Percentiles rank a stretch among this genome's conserved stretches.
Conservation (phyloP, 2,888 invertebrate genomes). For the Trichacis sp. region DNA sequence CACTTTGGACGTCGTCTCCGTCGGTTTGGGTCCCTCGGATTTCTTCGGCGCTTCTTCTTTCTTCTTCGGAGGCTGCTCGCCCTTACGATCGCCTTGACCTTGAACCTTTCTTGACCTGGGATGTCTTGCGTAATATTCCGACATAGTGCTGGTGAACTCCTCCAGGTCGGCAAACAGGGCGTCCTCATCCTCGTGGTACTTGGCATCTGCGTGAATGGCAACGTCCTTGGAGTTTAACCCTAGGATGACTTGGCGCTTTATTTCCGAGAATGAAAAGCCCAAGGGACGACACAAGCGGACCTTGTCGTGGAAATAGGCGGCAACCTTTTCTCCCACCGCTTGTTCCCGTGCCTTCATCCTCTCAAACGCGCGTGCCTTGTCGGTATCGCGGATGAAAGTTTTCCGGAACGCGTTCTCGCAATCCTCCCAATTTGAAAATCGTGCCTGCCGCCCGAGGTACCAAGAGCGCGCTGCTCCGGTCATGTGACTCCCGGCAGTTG, state of each 20-base stretch:
- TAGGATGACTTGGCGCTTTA: constrained; percentile 4
- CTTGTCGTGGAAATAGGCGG: constrained; percentile 12
- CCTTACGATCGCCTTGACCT: no score
- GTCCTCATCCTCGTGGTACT: not conserved
- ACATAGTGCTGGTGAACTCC: no score
- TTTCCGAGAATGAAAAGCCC: not conserved
- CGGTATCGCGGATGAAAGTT: constrained; percentile 7
- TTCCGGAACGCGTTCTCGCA: not conserved
- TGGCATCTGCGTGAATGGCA: not conserved
- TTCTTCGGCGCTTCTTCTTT: not conserved
- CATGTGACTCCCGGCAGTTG: not conserved
- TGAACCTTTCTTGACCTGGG: no score
- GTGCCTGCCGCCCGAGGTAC: not conserved
- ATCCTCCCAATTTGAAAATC: not conserved
- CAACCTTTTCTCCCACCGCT: not conserved
- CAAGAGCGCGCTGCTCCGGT: constrained; percentile 1
- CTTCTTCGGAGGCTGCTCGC: no score
- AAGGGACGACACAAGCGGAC: constrained; percentile 9
- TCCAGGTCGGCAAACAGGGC: not conserved
- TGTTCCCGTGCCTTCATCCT: constrained; percentile 1
- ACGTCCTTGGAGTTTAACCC: not conserved
- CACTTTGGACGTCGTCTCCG: no score
- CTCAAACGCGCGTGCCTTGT: constrained; percentile 2
- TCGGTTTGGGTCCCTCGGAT: no score
- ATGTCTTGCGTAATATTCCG: no score